Conservation (phyloP, 2,113 vertebrate genomes). For the Pseudorhombus dupliciocellatus region DNA sequence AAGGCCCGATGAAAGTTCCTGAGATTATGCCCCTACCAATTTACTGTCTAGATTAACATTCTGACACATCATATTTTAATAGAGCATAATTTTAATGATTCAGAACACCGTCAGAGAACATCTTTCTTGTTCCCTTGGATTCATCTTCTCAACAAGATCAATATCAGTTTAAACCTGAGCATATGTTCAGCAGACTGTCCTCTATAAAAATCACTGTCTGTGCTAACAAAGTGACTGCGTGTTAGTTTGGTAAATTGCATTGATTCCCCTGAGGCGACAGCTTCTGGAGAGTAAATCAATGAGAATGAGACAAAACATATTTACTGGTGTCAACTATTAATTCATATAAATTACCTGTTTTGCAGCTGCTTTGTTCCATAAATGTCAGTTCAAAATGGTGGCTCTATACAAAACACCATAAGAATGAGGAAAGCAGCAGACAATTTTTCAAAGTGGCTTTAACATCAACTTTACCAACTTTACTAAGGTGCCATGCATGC, state of each 20-base stretch:
- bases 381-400: not conserved
- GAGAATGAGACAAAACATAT: not conserved
- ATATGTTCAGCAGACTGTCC: not conserved
- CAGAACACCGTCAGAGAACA: not conserved
- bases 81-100: not conserved
- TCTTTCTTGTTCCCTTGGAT: not conserved
- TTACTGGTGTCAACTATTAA: not conserved
- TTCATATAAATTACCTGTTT: not conserved
- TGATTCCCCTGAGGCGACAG: not conserved
- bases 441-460: not conserved
- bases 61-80: not conserved
- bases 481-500: no score
- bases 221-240: not conserved
- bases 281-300: not conserved
- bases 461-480: not conserved
- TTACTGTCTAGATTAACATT: not conserved
- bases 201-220: slow-evolving; percentile 5
- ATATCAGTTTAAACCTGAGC: slow-evolving; percentile 4
- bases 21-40: not conserved
- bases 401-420: not conserved
- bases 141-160: not conserved
- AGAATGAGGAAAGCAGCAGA: not conserved
- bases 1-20: not conserved
- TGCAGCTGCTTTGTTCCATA: not conserved
- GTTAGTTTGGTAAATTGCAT: slow-evolving; percentile 3